Conservation (phyloP, 2,888 invertebrate genomes). For the Amblyjoppa proteus region DNA sequence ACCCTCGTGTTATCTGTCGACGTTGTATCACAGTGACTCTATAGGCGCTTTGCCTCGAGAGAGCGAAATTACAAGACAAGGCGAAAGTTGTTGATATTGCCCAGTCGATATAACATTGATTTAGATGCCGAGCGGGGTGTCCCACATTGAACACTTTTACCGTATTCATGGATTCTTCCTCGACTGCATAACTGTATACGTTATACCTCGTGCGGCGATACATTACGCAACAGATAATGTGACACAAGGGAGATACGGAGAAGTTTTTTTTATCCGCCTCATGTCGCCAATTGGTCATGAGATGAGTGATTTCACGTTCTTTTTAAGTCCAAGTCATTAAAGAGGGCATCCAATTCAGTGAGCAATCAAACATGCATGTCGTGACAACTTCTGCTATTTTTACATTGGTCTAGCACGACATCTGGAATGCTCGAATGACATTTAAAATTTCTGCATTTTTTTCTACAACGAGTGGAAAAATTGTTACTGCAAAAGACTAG, state of each 20-base stretch:
- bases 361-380: background rate
- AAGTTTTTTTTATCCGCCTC: background rate
- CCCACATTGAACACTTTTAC: background rate
- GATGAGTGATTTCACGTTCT: slow-evolving; percentile 2
- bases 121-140: background rate
- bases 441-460: no score
- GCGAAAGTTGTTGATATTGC: background rate
- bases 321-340: background rate
- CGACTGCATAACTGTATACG: slow-evolving; percentile 13
- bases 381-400: background rate
- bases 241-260: slow-evolving; percentile 12
- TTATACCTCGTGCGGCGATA: slow-evolving; percentile 27
- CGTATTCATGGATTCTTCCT: background rate
- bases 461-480: no score
- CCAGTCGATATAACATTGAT: background rate
- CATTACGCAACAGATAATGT: slow-evolving; percentile 42
- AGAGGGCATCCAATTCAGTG: background rate
- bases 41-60: background rate
- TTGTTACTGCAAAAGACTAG: no score
- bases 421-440: no score
- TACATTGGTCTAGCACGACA: no score
- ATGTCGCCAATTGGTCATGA: background rate
- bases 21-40: slow-evolving; percentile 11
- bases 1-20: slow-evolving; percentile 59
- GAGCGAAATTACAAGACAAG: background rate